Conservation (phyloP, 30 jellyfish, hydroid and myxozoan genomes). For the Aurelia sp. region DNA sequence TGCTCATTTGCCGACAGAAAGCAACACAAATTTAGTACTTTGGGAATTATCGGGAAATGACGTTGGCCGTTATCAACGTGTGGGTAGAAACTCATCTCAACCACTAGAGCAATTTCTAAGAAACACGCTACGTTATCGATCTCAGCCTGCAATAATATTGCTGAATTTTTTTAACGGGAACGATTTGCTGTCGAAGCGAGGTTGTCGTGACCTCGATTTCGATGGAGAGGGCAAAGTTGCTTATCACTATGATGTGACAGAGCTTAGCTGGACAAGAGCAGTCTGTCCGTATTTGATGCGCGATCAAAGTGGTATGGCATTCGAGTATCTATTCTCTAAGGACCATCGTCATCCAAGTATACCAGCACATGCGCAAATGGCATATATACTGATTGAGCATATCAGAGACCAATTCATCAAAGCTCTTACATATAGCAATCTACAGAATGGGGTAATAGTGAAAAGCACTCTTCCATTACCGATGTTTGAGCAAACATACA, state of each 20-base stretch:
- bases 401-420: slow-evolving; percentile 71
- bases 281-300: slow-evolving; percentile 66
- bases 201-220: slow-evolving; percentile 73
- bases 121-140: slow-evolving; percentile 62
- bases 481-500: slow-evolving; percentile 55
- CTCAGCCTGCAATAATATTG: slow-evolving; percentile 66
- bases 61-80: slow-evolving; percentile 42
- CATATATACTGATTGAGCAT: slow-evolving; percentile 68
- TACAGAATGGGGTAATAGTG: not conserved
- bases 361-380: slow-evolving; percentile 85
- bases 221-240: slow-evolving; percentile 72
- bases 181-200: slow-evolving; percentile 54
- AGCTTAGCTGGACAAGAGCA: slow-evolving; percentile 72
- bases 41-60: slow-evolving; percentile 87
- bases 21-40: slow-evolving; percentile 56
- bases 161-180: slow-evolving; percentile 76
- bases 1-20: slow-evolving; percentile 66
- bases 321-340: slow-evolving; percentile 66
- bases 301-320: slow-evolving; percentile 77
- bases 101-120: slow-evolving; percentile 77
- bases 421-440: slow-evolving; percentile 17
- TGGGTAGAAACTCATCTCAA: slow-evolving; percentile 22
- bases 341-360: slow-evolving; percentile 73
- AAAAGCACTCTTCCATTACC: slow-evolving; percentile 53
- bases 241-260: slow-evolving; percentile 73